These are phyloP conservation scores for Elachura formosa DNA, from an alignment of 2,113 vertebrate species.

Conservation along the genomic window DNA sequence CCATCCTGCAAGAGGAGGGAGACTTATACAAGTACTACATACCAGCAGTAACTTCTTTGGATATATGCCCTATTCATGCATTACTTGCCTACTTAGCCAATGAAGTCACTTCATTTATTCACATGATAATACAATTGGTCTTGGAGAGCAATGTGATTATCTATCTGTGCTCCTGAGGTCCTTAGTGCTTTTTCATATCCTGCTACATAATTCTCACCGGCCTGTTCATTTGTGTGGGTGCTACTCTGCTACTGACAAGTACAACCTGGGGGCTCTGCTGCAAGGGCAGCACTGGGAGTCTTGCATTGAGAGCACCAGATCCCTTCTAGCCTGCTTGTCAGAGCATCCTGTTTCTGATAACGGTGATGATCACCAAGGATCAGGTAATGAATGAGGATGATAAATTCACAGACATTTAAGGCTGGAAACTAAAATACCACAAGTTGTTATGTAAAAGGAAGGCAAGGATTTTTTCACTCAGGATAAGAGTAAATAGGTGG, in stretches of 20 bases:
- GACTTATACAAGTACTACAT: not conserved
- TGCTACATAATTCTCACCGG: not conserved
- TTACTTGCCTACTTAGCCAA: not conserved
- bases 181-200: not conserved
- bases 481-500: not conserved
- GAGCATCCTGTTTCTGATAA: not conserved
- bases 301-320: not conserved
- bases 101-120: not conserved
- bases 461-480: not conserved
- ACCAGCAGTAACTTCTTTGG: not conserved
- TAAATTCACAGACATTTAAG: not conserved
- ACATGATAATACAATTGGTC: not conserved
- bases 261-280: not conserved
- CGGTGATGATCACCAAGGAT: no score
- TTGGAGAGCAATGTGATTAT: not conserved
- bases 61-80: not conserved
- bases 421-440: not conserved
- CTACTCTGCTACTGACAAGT: not conserved
- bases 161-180: rapidly evolving
- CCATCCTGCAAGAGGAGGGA: not conserved
- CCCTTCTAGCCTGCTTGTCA: not conserved
- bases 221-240: not conserved
- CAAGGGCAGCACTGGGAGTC: rapidly evolving
- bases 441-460: not conserved
- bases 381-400: no score